phyloP scores from a whole-genome alignment of 2,888 invertebrate genomes.

The Adineta ricciae region DNA sequence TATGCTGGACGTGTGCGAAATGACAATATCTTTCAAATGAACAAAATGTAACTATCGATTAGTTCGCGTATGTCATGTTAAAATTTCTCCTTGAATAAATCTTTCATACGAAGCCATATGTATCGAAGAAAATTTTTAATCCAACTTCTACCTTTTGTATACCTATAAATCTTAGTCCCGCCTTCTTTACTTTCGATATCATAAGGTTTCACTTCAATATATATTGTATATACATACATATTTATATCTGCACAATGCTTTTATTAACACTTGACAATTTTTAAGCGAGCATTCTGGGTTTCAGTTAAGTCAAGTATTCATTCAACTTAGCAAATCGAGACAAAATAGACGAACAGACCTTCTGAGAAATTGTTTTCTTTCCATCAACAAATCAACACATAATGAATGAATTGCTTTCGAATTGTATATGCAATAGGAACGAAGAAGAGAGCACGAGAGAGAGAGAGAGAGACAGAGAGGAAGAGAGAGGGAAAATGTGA shows the following conservation, averaged over 20 bases:
- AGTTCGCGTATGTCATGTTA: not conserved
- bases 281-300: not conserved
- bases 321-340: not conserved
- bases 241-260: not conserved
- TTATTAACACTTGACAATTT: not conserved
- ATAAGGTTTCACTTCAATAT: not conserved
- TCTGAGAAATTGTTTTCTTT: not conserved
- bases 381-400: not conserved
- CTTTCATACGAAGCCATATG: not conserved
- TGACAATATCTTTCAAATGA: not conserved
- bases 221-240: not conserved
- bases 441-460: not conserved
- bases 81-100: not conserved
- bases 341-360: not conserved
- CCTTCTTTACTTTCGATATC: not conserved
- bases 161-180: not conserved
- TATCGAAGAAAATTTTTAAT: not conserved
- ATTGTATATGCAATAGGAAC: not conserved
- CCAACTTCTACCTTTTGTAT: not conserved
- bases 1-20: not conserved
- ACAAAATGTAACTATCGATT: not conserved
- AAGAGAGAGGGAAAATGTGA: not conserved
- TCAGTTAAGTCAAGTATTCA: not conserved
- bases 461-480: not conserved
- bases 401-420: not conserved